Conservation (phyloP, 2,113 vertebrate species). For the Porphyrio hochstetteri region DNA sequence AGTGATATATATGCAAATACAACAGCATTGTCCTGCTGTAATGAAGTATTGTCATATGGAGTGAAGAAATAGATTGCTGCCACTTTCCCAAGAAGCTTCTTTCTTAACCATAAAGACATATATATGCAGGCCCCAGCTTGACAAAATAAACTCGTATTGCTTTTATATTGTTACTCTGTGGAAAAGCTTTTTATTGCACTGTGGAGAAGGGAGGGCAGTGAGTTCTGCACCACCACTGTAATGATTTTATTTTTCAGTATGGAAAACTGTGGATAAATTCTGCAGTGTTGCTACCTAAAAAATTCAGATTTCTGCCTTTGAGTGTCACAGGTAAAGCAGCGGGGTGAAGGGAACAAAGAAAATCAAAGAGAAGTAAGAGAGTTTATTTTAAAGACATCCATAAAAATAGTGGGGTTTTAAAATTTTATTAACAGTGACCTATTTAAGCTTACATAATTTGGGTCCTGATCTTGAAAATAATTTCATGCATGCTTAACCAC, state of each 20-base stretch:
- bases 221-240: background rate
- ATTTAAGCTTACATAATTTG: conserved; percentile 44
- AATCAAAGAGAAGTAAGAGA: conserved; percentile 21
- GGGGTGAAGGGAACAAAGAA: conserved; percentile 28
- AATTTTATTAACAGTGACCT: conserved; percentile 51
- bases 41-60: background rate
- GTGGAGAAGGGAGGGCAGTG: background rate
- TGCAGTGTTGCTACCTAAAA: background rate
- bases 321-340: background rate
- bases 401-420: conserved; percentile 36
- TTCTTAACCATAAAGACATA: background rate
- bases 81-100: background rate
- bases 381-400: conserved; percentile 29
- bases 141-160: conserved; percentile 24
- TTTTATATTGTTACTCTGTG: background rate
- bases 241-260: conserved; percentile 14
- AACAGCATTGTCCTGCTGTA: background rate
- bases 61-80: background rate
- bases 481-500: conserved; percentile 38
- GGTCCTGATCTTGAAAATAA: conserved; percentile 22
- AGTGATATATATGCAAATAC: background rate
- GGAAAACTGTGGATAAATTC: conserved; percentile 18
- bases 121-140: background rate
- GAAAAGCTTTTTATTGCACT: background rate
- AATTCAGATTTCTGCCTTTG: conserved; percentile 37